Conservation (phyloP, 2,888 invertebrate genomes). For the Hypercompe scribonia region DNA sequence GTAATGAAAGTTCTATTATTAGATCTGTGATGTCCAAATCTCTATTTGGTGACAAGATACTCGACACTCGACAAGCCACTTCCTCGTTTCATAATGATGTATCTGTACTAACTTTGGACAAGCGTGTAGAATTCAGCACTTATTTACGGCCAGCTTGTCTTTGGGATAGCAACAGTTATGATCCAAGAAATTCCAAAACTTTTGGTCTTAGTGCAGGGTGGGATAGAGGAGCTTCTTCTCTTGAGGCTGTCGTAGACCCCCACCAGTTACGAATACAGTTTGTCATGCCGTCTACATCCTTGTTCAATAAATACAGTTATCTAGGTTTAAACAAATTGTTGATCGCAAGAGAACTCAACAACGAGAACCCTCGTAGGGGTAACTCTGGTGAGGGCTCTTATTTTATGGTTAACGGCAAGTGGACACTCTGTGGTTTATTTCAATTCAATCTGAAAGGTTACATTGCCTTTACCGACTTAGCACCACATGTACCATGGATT, state of each 20-base stretch:
- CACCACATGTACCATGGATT: neutral
- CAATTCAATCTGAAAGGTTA: neutral
- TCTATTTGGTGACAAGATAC: neutral
- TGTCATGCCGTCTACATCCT: neutral
- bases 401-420: neutral
- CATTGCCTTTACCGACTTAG: neutral
- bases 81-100: neutral
- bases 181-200: neutral
- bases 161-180: neutral
- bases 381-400: neutral
- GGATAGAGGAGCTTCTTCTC: neutral
- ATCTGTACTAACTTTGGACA: neutral
- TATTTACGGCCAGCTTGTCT: neutral
- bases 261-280: neutral
- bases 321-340: neutral
- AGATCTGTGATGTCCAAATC: neutral
- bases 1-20: neutral
- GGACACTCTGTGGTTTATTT: neutral
- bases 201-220: slow-evolving; percentile 1
- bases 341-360: neutral
- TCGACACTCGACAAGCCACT: too few relatives aligned
- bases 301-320: neutral
- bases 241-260: neutral
- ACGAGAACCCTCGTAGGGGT: neutral
- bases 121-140: neutral